Percentiles rank a stretch among this genome's conserved stretches.
These are phyloP conservation scores for Ctenochaetus hawaiiensis DNA, from an alignment of 2,797 vertebrate genomes.

Conservation along the genomic window DNA sequence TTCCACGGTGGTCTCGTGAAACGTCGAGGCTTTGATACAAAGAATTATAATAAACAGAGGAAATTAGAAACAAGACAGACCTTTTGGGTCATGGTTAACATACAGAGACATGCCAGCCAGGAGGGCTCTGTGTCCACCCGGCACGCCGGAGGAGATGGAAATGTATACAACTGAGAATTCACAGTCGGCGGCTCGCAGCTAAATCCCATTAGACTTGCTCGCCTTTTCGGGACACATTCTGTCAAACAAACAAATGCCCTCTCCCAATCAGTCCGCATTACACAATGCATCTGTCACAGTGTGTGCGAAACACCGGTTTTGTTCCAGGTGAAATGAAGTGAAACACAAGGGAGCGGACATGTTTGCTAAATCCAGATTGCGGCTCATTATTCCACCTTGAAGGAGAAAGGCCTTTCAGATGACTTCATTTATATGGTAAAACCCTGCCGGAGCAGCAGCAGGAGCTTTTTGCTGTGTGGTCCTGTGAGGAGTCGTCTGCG, in stretches of 20 bases:
- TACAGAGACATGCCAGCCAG: conserved; percentile 60
- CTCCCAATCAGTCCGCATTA: conserved; percentile 35
- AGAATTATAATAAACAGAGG: conserved; percentile 82
- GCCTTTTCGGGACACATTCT: conserved; percentile 44
- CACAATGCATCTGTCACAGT: conserved; percentile 31
- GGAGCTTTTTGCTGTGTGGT: conserved; percentile 50
- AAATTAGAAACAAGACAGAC: conserved; percentile 81
- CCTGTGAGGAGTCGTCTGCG: conserved; percentile 29
- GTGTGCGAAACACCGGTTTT: conserved; percentile 25
- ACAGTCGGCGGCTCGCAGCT: conserved; percentile 40
- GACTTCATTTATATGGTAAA: conserved; percentile 62
- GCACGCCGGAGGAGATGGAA: conserved; percentile 46
- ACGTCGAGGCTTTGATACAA: conserved; percentile 74
- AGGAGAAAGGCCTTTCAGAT: conserved; percentile 47
- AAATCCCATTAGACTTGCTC: conserved; percentile 66
- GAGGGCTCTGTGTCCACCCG: conserved; percentile 43
- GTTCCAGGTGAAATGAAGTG: conserved; percentile 50
- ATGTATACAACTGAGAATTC: conserved; percentile 72
- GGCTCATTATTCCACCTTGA: conserved; percentile 55
- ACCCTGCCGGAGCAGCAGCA: conserved; percentile 25
- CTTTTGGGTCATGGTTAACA: conserved; percentile 68
- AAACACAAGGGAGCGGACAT: conserved; percentile 31
- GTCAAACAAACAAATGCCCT: conserved; percentile 65
- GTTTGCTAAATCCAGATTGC: conserved; percentile 41
- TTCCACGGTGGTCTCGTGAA: conserved; percentile 84